These are phyloP conservation scores for Patella depressa DNA, from an alignment of 2,888 invertebrate species.

Conservation along the genomic window DNA sequence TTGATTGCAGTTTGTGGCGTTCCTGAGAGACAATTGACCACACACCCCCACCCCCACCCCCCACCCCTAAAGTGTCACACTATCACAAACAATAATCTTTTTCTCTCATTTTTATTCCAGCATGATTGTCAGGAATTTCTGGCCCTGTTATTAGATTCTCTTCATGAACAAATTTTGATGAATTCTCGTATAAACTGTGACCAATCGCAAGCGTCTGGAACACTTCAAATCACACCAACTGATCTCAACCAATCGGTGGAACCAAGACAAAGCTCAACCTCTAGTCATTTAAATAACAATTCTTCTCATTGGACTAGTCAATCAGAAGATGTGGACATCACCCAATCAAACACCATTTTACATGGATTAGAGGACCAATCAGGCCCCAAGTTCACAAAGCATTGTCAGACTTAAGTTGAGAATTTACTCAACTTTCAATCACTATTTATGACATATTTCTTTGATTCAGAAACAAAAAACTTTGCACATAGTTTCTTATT, in stretches of 20 bases:
- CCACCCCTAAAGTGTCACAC: neutral
- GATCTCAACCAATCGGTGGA: neutral
- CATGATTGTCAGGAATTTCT: constrained; percentile 81
- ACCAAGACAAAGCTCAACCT: neutral
- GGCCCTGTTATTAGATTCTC: constrained; percentile 76
- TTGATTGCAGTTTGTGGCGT: too few relatives aligned
- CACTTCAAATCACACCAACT: neutral
- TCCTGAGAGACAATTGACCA: constrained; percentile 24
- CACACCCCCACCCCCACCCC: constrained; percentile 28
- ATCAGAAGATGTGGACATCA: constrained; percentile 3
- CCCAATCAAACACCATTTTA: neutral
- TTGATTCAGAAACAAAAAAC: too few relatives aligned
- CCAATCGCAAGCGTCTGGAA: constrained; percentile 10
- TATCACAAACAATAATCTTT: neutral
- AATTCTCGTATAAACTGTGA: constrained; percentile 16
- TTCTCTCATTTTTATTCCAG: constrained; percentile 67
- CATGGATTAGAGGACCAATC: neutral
- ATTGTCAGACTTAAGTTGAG: too few relatives aligned
- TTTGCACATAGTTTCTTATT: too few relatives aligned
- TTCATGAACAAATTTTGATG: constrained; percentile 76
- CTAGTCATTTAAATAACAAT: constrained; percentile 13
- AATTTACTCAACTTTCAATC: too few relatives aligned
- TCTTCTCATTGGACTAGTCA: neutral
- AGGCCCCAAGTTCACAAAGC: too few relatives aligned
- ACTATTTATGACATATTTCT: too few relatives aligned